A percentile compares a stretch with the other conserved stretches of the same genome.
Conservation (phyloP, 2,797 vertebrate genomes). For the Natrix natrix region DNA sequence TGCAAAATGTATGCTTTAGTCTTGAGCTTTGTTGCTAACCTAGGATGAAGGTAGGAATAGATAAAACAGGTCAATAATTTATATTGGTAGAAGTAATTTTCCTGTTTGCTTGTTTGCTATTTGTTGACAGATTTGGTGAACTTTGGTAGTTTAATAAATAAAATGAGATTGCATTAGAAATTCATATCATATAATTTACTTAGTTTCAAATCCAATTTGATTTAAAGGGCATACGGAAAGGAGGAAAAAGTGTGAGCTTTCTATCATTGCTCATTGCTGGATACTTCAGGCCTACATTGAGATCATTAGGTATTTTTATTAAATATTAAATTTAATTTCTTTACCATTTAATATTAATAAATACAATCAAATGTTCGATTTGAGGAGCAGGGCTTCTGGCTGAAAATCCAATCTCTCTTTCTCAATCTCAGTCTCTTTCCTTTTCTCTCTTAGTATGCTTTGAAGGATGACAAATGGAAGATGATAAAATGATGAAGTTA, state of each 20-base stretch:
- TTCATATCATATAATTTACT: neutral
- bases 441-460: neutral
- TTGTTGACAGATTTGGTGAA: neutral
- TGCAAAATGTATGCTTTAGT: neutral
- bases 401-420: neutral
- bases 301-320: neutral
- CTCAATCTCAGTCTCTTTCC: neutral
- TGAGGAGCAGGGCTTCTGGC: neutral
- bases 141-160: neutral
- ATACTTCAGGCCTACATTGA: neutral
- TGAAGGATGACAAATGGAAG: conserved; percentile 1
- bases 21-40: neutral
- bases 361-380: neutral
- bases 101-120: neutral
- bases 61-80: neutral
- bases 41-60: neutral
- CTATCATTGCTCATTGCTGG: neutral
- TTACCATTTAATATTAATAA: conserved; percentile 18
- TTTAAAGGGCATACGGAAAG: neutral
- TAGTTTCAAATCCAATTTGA: neutral
- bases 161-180: neutral
- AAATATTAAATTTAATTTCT: conserved; percentile 18
- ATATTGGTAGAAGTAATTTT: neutral
- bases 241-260: neutral
- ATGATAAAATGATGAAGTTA: conserved; percentile 13